Conservation (phyloP, 2,888 invertebrate genomes). For the Choreutis nemorana region DNA sequence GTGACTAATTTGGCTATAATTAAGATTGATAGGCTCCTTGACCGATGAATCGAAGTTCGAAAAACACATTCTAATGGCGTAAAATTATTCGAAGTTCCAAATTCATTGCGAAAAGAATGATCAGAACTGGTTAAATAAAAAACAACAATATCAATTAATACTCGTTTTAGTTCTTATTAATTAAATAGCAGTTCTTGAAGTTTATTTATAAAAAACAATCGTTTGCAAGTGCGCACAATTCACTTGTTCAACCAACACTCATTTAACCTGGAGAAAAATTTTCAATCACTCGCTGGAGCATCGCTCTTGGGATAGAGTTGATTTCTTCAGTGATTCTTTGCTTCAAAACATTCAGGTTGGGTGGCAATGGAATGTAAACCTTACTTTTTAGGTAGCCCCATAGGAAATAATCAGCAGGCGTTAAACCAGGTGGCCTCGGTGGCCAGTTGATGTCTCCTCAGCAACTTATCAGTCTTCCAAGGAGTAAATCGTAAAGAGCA, state of each 20-base stretch:
- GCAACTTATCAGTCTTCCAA: slow-evolving; percentile 14
- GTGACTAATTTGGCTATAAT: slow-evolving; percentile 13
- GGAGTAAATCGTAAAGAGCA: slow-evolving; percentile 16
- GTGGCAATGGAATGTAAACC: slow-evolving; percentile 14
- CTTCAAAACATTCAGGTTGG: slow-evolving; percentile 13
- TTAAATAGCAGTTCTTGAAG: not conserved
- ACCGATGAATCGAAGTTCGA: slow-evolving; percentile 11
- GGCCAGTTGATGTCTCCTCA: slow-evolving; percentile 16
- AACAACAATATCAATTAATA: not conserved
- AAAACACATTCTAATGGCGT: slow-evolving; percentile 12
- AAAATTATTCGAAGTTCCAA: slow-evolving; percentile 13
- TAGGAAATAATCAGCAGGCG: slow-evolving; percentile 14
- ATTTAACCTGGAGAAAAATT: slow-evolving; percentile 13
- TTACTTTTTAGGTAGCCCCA: slow-evolving; percentile 16
- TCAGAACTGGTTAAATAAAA: slow-evolving; percentile 11
- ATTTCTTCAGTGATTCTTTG: slow-evolving; percentile 16
- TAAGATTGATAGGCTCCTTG: slow-evolving; percentile 13
- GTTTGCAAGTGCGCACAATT: slow-evolving; percentile 9
- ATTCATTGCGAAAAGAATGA: slow-evolving; percentile 13
- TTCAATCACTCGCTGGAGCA: slow-evolving; percentile 14
- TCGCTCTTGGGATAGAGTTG: slow-evolving; percentile 14
- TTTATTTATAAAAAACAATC: not conserved
- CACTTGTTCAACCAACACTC: slow-evolving; percentile 12
- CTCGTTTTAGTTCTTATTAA: not conserved
- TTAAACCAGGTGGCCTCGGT: slow-evolving; percentile 14